Percentiles rank a stretch among this genome's conserved stretches.
Evolutionary conservation across 2,888 invertebrate species (phyloP).

Genomic region (Xestia ashworthii): DNA sequence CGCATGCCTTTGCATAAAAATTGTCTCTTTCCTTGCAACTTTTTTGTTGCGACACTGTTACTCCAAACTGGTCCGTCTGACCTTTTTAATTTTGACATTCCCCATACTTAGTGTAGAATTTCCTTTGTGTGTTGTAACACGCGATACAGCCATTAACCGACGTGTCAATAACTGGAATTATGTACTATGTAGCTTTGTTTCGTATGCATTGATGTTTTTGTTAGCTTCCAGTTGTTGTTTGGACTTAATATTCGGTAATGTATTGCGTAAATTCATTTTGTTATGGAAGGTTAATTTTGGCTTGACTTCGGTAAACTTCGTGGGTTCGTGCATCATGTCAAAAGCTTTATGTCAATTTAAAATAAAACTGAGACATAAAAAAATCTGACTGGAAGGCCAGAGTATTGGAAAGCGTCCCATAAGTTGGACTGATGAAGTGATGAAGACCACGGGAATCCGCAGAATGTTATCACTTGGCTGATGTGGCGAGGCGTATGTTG

Average conservation of each 20-base stretch:
- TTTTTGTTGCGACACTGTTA: conserved; percentile 37
- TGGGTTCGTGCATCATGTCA: not conserved
- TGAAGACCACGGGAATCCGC: not conserved
- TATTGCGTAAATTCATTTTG: conserved; percentile 29
- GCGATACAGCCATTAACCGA: conserved; percentile 82
- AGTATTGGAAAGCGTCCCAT: not conserved
- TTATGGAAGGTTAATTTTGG: conserved; percentile 14
- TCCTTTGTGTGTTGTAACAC: conserved; percentile 78
- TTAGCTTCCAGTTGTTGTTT: conserved; percentile 47
- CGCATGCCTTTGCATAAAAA: not conserved
- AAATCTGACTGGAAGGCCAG: not conserved
- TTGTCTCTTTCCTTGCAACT: conserved; percentile 21
- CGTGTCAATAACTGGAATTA: conserved; percentile 79
- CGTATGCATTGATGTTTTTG: conserved; percentile 61
- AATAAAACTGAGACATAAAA: not conserved
- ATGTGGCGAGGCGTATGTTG: not conserved
- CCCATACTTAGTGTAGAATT: conserved; percentile 72
- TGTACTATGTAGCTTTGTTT: conserved; percentile 62
- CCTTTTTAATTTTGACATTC: conserved; percentile 71
- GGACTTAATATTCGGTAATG: conserved; percentile 46
- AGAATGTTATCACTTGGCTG: not conserved
- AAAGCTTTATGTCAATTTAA: not conserved
- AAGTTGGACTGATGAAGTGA: not conserved
- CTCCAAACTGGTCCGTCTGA: conserved; percentile 53
- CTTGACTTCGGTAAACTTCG: conserved; percentile 9